Conservation (phyloP, 2,113 vertebrate genomes). For the Spheniscus mendiculus region DNA sequence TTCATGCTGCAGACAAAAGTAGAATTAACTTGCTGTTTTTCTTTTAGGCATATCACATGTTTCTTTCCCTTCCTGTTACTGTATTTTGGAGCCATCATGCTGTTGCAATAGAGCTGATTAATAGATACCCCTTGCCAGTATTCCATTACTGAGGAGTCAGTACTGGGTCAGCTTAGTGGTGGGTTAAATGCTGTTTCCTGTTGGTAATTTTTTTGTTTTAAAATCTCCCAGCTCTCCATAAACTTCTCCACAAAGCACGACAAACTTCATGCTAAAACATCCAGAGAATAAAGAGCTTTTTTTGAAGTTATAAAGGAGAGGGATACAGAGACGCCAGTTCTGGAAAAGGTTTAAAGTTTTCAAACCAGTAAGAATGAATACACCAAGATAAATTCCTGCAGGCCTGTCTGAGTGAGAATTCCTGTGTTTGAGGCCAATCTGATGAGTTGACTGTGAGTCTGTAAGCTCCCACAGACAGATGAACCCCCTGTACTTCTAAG, state of each 20-base stretch:
- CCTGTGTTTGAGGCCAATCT: background rate
- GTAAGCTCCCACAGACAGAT: background rate
- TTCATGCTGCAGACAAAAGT: background rate
- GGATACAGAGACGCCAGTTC: background rate
- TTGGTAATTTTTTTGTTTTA: background rate
- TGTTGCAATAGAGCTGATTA: conserved; percentile 15
- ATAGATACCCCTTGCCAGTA: conserved; percentile 22
- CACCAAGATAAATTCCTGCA: background rate
- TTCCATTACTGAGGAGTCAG: conserved; percentile 3
- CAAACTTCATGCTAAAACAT: background rate
- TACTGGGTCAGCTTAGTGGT: background rate
- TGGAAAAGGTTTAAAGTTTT: background rate
- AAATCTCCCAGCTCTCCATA: background rate
- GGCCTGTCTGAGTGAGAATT: background rate
- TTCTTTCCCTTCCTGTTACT: background rate
- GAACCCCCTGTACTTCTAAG: background rate
- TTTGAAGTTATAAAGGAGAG: background rate
- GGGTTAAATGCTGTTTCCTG: conserved; percentile 14
- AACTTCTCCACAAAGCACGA: background rate
- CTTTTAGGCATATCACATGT: background rate
- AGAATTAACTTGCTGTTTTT: background rate
- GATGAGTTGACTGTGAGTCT: background rate
- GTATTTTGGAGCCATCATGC: background rate
- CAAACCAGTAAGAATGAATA: background rate
- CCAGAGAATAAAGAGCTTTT: background rate